Percentiles rank a stretch among this genome's conserved stretches.
These are phyloP conservation scores for Enteromius afrohamiltoni DNA, from an alignment of 2,797 vertebrate species.

Conservation along the genomic window DNA sequence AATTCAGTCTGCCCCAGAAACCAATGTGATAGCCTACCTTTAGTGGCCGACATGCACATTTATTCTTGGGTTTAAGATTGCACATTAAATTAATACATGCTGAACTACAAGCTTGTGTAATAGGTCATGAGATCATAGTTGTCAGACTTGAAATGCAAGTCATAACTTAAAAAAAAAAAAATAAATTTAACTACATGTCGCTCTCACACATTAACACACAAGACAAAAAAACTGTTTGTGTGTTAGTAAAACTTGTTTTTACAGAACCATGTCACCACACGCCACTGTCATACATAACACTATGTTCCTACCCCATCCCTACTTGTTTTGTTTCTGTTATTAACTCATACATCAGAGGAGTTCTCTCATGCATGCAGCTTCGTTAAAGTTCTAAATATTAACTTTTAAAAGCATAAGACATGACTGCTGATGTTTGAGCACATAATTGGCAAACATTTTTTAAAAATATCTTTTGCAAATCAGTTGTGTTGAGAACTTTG, in stretches of 20 bases:
- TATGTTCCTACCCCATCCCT: conserved; percentile 22
- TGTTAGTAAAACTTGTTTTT: neutral
- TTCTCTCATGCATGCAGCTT: conserved; percentile 34
- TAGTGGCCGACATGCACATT: neutral
- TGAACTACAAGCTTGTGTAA: neutral
- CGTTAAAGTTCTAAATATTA: conserved; percentile 3
- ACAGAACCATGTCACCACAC: conserved; percentile 8
- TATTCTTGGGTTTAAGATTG: neutral
- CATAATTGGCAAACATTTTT: neutral
- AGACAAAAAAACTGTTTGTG: neutral
- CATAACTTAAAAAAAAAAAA: neutral
- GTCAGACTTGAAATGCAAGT: neutral
- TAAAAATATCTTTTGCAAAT: neutral
- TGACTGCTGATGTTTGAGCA: neutral
- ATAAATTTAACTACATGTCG: neutral
- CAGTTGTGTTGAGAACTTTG: neutral
- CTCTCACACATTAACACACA: neutral
- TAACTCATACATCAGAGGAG: conserved; percentile 32
- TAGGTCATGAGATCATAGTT: neutral
- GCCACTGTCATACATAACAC: conserved; percentile 8
- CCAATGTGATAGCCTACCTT: neutral
- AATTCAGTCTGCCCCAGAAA: conserved; percentile 7
- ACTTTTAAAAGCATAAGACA: neutral
- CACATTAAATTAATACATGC: neutral
- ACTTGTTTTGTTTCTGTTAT: conserved; percentile 24